phyloP scores from a whole-genome alignment of 2,888 invertebrate species.

The Onthophagus sagittarius region DNA sequence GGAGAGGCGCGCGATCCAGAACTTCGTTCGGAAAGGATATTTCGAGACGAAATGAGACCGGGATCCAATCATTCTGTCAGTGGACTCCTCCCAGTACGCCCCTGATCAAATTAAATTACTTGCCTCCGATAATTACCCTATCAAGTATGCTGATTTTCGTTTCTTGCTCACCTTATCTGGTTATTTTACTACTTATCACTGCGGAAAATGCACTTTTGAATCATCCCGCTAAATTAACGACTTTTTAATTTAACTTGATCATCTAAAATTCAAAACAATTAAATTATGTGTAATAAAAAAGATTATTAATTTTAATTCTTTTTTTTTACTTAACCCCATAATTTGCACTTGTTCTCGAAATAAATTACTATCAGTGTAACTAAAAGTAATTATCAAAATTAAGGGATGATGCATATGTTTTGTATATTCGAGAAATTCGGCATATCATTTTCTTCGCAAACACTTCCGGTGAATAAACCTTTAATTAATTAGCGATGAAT shows the following conservation, averaged over 20 bases:
- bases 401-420: conserved; percentile 26
- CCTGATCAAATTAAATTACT: conserved; percentile 51
- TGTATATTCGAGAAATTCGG: conserved; percentile 18
- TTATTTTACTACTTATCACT: not conserved
- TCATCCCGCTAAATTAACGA: not conserved
- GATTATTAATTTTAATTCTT: too few species aligned
- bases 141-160: not conserved
- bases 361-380: conserved; percentile 16
- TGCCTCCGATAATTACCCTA: conserved; percentile 39
- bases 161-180: not conserved
- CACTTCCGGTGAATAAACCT: not conserved
- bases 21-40: not conserved
- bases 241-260: not conserved
- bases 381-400: conserved; percentile 19
- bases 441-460: conserved; percentile 19
- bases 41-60: conserved; percentile 36
- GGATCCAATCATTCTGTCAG: conserved; percentile 47
- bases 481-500: not conserved
- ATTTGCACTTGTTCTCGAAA: not conserved
- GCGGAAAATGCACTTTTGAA: not conserved
- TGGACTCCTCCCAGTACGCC: conserved; percentile 48
- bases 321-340: too few species aligned
- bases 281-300: too few species aligned
- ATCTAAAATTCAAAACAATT: too few species aligned
- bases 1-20: not conserved